Evolutionary conservation across 1,140 invertebrate species (phyloP).

Genomic region (Zaprionus gabonicus): DNA sequence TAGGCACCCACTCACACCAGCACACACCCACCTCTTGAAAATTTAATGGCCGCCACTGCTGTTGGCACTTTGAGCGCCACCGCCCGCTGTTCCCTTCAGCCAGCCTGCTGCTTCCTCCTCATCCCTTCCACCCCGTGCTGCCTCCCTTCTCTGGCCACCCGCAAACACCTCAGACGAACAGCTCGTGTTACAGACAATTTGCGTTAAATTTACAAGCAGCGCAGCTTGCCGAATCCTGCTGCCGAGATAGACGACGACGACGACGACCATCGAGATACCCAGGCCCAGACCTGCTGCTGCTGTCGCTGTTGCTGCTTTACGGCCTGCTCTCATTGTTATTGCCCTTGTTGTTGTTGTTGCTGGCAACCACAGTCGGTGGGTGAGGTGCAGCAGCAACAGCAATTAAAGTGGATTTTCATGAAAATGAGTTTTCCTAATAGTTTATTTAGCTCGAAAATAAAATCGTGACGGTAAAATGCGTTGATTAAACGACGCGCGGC

Average conservation of each 20-base stretch:
- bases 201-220: conserved; percentile 80
- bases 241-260: neutral
- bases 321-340: conserved; percentile 7
- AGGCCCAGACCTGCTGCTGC: neutral
- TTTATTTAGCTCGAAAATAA: conserved; percentile 75
- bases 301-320: conserved; percentile 19
- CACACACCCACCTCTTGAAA: conserved; percentile 61
- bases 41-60: conserved; percentile 76
- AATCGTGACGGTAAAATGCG: conserved; percentile 63
- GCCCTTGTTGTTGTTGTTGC: conserved; percentile 5
- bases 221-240: conserved; percentile 34
- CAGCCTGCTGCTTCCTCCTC: neutral
- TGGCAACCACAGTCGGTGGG: conserved; percentile 38
- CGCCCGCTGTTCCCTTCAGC: conserved; percentile 27
- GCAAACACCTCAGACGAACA: conserved; percentile 54
- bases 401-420: conserved; percentile 82
- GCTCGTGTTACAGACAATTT: conserved; percentile 82
- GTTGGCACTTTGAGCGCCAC: conserved; percentile 55
- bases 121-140: neutral
- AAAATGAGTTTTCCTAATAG: conserved; percentile 81
- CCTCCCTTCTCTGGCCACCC: conserved; percentile 1
- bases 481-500: conserved; percentile 63
- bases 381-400: conserved; percentile 49
- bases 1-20: conserved; percentile 15
- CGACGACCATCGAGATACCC: neutral